phyloP scores from a whole-genome alignment of 1,140 invertebrate genomes.

The Saccostrea glomerata region DNA sequence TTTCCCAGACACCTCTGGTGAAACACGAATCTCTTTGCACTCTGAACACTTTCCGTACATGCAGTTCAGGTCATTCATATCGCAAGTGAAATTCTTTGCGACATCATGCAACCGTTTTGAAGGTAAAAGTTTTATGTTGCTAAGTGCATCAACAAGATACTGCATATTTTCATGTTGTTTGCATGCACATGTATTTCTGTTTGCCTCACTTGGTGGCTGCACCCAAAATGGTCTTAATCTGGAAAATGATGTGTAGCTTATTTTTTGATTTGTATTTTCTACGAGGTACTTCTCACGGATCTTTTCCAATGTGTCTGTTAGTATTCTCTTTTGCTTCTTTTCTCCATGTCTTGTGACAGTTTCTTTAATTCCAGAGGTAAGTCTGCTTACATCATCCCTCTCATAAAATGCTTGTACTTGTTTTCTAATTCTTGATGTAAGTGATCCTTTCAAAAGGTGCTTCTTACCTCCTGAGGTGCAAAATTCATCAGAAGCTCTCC shows the following conservation, averaged over 20 bases:
- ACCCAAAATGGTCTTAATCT: constrained; percentile 49
- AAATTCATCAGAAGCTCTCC: too few species aligned
- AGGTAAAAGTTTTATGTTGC: background rate
- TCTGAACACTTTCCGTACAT: constrained; percentile 57
- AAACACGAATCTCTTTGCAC: constrained; percentile 49
- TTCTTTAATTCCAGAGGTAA: background rate
- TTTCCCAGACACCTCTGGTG: background rate
- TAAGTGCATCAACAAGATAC: constrained; percentile 12
- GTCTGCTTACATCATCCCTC: constrained; percentile 17
- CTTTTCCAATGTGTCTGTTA: constrained; percentile 23
- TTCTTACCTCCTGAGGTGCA: too few species aligned
- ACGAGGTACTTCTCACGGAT: constrained; percentile 21
- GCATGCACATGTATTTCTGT: constrained; percentile 47
- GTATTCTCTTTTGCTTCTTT: constrained; percentile 42
- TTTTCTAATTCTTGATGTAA: background rate
- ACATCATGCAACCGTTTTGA: constrained; percentile 19
- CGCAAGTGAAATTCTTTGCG: background rate
- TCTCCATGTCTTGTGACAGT: constrained; percentile 16
- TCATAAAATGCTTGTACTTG: constrained; percentile 14
- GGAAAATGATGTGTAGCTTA: constrained; percentile 39
- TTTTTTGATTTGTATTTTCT: constrained; percentile 29
- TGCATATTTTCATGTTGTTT: constrained; percentile 36
- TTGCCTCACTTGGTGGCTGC: constrained; percentile 24
- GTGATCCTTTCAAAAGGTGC: background rate
- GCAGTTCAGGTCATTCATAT: constrained; percentile 17